A percentile compares a stretch with the other conserved stretches of the same genome.
These are phyloP conservation scores for Perca fluviatilis DNA, from an alignment of 2,113 vertebrate species.

Conservation along the genomic window DNA sequence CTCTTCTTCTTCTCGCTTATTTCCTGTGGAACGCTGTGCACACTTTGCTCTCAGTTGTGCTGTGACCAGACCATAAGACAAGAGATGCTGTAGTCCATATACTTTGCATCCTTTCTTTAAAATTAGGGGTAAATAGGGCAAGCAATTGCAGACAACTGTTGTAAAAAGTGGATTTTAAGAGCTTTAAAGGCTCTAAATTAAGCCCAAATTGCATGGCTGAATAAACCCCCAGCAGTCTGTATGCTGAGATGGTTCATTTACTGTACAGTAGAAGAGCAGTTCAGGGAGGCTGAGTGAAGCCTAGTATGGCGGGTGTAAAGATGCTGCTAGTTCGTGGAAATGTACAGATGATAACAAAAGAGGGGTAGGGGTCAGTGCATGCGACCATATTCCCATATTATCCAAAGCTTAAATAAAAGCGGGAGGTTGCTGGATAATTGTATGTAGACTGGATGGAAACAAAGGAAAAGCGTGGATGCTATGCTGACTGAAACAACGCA, in stretches of 20 bases:
- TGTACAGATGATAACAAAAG: conserved; percentile 64
- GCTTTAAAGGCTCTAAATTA: conserved; percentile 6
- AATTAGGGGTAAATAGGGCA: not conserved
- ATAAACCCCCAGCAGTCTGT: not conserved
- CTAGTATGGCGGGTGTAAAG: conserved; percentile 74
- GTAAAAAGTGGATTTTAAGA: conserved; percentile 11
- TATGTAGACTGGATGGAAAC: conserved; percentile 31
- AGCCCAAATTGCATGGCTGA: not conserved
- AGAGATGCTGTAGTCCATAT: conserved; percentile 12
- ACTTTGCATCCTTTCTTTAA: conserved; percentile 6
- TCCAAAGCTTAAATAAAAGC: not conserved
- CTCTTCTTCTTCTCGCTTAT: not conserved
- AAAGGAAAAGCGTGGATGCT: conserved; percentile 44
- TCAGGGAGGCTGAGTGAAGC: conserved; percentile 45
- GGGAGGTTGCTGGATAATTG: conserved; percentile 8
- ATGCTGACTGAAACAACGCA: conserved; percentile 51
- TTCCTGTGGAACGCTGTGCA: conserved; percentile 26
- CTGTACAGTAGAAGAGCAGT: conserved; percentile 33
- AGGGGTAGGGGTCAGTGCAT: conserved; percentile 4
- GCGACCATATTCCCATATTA: not conserved
- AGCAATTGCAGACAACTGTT: conserved; percentile 4
- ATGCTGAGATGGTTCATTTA: conserved; percentile 18
- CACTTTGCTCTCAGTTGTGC: conserved; percentile 31
- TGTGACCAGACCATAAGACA: conserved; percentile 24
- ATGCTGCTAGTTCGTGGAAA: conserved; percentile 65